A percentile compares a stretch with the other conserved stretches of the same genome.
These are phyloP conservation scores for Zygaena filipendulae DNA, from an alignment of 2,888 invertebrate genomes.

Conservation along the genomic window DNA sequence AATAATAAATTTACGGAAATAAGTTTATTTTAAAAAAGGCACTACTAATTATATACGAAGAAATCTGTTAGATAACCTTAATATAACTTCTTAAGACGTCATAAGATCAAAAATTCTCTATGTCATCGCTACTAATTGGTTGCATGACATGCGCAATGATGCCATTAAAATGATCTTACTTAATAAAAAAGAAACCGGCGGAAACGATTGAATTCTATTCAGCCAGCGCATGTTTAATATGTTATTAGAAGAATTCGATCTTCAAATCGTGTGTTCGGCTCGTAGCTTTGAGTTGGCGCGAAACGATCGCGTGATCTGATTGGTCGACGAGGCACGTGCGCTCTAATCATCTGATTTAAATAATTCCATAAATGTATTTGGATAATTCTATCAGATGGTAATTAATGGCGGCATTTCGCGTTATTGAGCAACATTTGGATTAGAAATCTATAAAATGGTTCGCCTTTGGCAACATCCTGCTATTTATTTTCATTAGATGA, in stretches of 20 bases:
- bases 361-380: constrained; percentile 15
- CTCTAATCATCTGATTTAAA: constrained; percentile 25
- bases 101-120: constrained; percentile 37
- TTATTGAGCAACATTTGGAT: too few species aligned
- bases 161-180: constrained; percentile 24
- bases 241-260: constrained; percentile 40
- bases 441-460: too few species aligned
- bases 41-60: too few species aligned
- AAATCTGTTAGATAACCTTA: too few species aligned
- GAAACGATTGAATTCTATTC: constrained; percentile 32
- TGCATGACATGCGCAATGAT: constrained; percentile 19
- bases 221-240: constrained; percentile 25
- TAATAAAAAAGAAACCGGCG: constrained; percentile 42
- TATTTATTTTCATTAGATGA: too few species aligned
- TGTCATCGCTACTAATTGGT: constrained; percentile 50
- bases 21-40: too few species aligned
- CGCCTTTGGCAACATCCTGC: too few species aligned
- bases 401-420: constrained; percentile 27
- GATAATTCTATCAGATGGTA: constrained; percentile 23
- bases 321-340: constrained; percentile 27
- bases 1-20: too few species aligned
- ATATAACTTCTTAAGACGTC: too few species aligned
- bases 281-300: constrained; percentile 5
- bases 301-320: constrained; percentile 26
- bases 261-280: constrained; percentile 23